Evolutionary conservation across 1,140 invertebrate genomes (phyloP).

Genomic region (Physella acuta): DNA sequence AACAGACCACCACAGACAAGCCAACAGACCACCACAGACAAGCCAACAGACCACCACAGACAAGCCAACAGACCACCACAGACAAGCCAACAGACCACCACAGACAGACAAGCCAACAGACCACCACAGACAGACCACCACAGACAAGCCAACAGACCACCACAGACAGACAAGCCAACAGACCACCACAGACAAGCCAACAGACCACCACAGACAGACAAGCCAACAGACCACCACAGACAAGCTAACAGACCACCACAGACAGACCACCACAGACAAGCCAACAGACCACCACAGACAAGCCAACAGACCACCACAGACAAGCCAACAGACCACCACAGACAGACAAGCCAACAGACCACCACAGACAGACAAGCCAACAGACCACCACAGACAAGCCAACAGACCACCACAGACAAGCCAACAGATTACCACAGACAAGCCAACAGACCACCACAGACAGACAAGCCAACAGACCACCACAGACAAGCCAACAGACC

Average conservation of each 20-base stretch:
- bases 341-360: slow-evolving; percentile 70
- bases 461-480: slow-evolving; percentile 52
- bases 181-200: slow-evolving; percentile 63
- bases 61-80: slow-evolving; percentile 57
- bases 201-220: slow-evolving; percentile 67
- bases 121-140: slow-evolving; percentile 66
- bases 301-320: slow-evolving; percentile 60
- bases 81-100: slow-evolving; percentile 65
- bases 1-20: slow-evolving; percentile 63
- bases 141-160: slow-evolving; percentile 52
- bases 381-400: slow-evolving; percentile 63
- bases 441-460: slow-evolving; percentile 60
- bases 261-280: slow-evolving; percentile 66
- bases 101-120: slow-evolving; percentile 68
- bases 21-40: slow-evolving; percentile 64
- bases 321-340: slow-evolving; percentile 64
- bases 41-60: slow-evolving; percentile 68
- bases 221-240: too few relatives aligned
- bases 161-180: slow-evolving; percentile 47
- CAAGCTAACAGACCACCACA: slow-evolving; percentile 57
- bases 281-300: slow-evolving; percentile 66
- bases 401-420: slow-evolving; percentile 65
- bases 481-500: slow-evolving; percentile 63
- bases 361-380: slow-evolving; percentile 61
- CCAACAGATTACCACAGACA: slow-evolving; percentile 66